Conservation (phyloP, 2,888 invertebrate genomes). For the Horisme vitalbata region DNA sequence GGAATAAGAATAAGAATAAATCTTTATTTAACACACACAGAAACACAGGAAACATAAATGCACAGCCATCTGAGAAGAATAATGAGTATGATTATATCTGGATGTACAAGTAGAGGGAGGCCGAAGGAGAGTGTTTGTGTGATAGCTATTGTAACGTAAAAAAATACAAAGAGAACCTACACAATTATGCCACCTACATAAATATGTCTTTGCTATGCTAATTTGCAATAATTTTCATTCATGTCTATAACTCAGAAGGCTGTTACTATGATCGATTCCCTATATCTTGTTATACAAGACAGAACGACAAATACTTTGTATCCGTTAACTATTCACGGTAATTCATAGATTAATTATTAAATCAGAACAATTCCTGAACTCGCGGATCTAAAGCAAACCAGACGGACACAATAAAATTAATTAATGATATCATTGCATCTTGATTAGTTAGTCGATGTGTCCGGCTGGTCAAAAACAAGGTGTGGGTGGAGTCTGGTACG, state of each 20-base stretch:
- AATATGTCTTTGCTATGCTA: too few species aligned
- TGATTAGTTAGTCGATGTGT: constrained; percentile 17
- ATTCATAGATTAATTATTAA: constrained; percentile 71
- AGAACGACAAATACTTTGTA: constrained; percentile 36
- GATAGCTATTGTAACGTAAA: too few species aligned
- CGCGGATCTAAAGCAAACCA: constrained; percentile 59
- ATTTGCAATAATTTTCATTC: neutral
- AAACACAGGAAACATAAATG: too few species aligned
- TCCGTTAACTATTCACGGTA: constrained; percentile 72
- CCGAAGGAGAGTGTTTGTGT: too few species aligned
- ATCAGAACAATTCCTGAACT: constrained; percentile 63
- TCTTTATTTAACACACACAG: too few species aligned
- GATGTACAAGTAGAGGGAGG: too few species aligned
- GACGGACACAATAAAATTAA: constrained; percentile 36
- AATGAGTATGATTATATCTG: too few species aligned
- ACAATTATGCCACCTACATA: too few species aligned
- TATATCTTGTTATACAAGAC: constrained; percentile 1
- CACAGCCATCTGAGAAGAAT: too few species aligned
- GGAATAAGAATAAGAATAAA: too few species aligned
- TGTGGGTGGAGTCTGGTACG: constrained; percentile 18
- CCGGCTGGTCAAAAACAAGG: constrained; percentile 16
- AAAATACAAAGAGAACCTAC: too few species aligned
- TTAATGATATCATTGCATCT: constrained; percentile 35
- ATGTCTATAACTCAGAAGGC: neutral
- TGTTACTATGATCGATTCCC: constrained; percentile 8